A percentile compares a stretch with the other conserved stretches of the same genome.
phyloP scores from a whole-genome alignment of 2,113 vertebrate species.

The Embiotoca jacksoni region DNA sequence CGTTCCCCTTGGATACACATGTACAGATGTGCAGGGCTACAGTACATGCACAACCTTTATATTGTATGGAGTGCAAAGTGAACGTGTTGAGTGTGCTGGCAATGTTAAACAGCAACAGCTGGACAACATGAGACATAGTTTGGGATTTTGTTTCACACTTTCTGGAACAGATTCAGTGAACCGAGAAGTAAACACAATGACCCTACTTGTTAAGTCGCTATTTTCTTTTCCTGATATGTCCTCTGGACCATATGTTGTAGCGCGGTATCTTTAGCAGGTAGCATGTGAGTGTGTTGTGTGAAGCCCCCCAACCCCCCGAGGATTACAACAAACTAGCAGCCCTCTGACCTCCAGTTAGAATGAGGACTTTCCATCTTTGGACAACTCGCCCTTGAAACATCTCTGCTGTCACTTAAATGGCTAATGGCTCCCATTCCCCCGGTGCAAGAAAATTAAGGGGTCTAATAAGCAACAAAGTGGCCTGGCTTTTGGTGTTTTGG shows the following conservation, averaged over 20 bases:
- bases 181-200: conserved; percentile 37
- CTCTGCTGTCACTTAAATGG: conserved; percentile 75
- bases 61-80: no score
- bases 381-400: conserved; percentile 71
- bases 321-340: conserved; percentile 53
- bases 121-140: no score
- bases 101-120: no score
- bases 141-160: conserved; percentile 7
- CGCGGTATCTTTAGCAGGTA: conserved; percentile 44
- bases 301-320: conserved; percentile 22
- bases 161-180: conserved; percentile 17
- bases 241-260: conserved; percentile 39
- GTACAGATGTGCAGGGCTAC: no score
- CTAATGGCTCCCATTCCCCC: conserved; percentile 72
- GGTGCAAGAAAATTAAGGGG: conserved; percentile 74
- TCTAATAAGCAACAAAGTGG: conserved; percentile 72
- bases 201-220: conserved; percentile 7
- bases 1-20: no score
- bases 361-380: conserved; percentile 67
- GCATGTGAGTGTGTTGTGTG: conserved; percentile 28
- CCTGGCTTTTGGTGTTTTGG: conserved; percentile 63
- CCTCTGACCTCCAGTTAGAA: conserved; percentile 70
- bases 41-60: no score
- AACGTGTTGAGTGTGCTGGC: no score
- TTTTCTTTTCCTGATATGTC: conserved; percentile 40